Percentiles rank a stretch among this genome's conserved stretches.
Conservation (phyloP, 2,888 invertebrate genomes). For the Odontocolon sp. region DNA sequence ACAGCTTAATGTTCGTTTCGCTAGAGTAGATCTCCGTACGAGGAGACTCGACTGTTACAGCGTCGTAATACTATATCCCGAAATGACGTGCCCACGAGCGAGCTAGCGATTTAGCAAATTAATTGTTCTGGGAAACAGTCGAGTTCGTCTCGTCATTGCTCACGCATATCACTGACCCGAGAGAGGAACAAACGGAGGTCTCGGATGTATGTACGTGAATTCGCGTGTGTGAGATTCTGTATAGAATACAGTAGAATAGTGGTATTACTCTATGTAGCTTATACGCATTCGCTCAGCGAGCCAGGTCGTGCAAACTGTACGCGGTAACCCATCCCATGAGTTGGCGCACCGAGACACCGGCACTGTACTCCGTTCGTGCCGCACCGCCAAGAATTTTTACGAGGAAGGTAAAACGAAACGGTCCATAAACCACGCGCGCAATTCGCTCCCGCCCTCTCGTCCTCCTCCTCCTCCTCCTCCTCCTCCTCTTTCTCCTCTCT, state of each 20-base stretch:
- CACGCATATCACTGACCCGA: background rate
- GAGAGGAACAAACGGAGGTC: conserved; percentile 54
- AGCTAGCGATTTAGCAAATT: conserved; percentile 36
- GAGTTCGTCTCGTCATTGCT: background rate
- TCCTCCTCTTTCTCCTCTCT: conserved; percentile 7
- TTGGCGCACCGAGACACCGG: conserved; percentile 21
- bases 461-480: background rate
- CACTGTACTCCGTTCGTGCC: conserved; percentile 26
- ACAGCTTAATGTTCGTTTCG: too few relatives aligned
- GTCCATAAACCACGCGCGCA: conserved; percentile 69
- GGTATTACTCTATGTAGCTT: too few relatives aligned
- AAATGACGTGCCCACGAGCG: conserved; percentile 30
- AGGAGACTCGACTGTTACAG: too few relatives aligned
- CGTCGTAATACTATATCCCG: conserved; percentile 17
- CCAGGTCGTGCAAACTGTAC: too few relatives aligned
- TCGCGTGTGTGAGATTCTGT: background rate
- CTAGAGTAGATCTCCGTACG: too few relatives aligned
- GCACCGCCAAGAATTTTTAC: conserved; percentile 69
- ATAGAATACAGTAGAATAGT: background rate
- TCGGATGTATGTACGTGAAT: background rate
- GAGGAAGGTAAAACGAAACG: conserved; percentile 73
- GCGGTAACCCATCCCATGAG: conserved; percentile 26
- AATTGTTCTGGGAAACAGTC: conserved; percentile 39
- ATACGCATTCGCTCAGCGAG: too few relatives aligned
- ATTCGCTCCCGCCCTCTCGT: conserved; percentile 58